Base-by-base conservation (phyloP, 2,113 vertebrate species). In the Xiphorhynchus elegans region DNA sequence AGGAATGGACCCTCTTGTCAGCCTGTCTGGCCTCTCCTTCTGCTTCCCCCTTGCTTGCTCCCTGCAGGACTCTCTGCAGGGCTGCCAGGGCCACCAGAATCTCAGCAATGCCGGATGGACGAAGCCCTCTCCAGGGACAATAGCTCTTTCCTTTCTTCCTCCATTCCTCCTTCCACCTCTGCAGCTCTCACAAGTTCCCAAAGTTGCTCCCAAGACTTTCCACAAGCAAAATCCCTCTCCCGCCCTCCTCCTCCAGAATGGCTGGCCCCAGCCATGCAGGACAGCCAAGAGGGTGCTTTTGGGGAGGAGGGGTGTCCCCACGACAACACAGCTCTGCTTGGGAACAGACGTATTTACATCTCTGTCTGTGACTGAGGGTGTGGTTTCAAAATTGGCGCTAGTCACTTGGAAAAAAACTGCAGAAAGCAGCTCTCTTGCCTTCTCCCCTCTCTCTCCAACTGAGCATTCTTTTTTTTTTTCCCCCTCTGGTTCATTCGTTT, bases 351-450 rank as follows among this genome's bases (percentile, higher is more conserved):
- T 77, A 77, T 85, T 96, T 85, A 90, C 90, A 80, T 75, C 85
- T 74, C 92, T 91, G 95, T 95, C 96, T 97, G 96, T 62, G 92
- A 82, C 85, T 13, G 72, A 95, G 93, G 95, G 96, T 97, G 96
- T 89, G 95, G 95, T 89, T 95, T 95, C 76, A 78, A 84, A 93
- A 75, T 53, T 97, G 96, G 96, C 47, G 0, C 2, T 0, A 72
- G 66, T 31, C 1, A 0, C 68, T 78, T 72, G 96, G 95, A 97
- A 96, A 96, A 96, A 97, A 92, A 28, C 86, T 96, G 86, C 73
- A 95, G 95, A 90, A 89, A 89, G 86, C 7, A 6, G 37, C 37
- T 78, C 39, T 92, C 46, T 35, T 81, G 78, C 80, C 33, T 77
- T 93, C 47, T 66, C 50, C 55, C 29, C 13, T 74, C 68, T 94